These are phyloP conservation scores for Anneissia japonica DNA, from an alignment of 35 echinoderm and acorn worm genomes.

Conservation along the genomic window DNA sequence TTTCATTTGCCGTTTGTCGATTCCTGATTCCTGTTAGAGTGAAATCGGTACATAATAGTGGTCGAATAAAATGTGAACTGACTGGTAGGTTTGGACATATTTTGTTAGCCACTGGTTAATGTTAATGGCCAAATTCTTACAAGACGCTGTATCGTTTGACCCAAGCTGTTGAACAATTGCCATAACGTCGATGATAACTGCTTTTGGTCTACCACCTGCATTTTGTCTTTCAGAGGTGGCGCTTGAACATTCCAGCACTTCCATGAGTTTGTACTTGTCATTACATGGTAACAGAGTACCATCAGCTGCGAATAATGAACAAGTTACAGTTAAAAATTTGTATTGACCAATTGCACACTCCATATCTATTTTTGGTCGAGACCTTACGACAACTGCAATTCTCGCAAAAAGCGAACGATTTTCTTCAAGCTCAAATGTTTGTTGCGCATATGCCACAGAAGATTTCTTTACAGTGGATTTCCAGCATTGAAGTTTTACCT, in stretches of 20 bases:
- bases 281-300: conserved; percentile 26
- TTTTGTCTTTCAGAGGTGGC: not conserved
- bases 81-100: not conserved
- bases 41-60: conserved; percentile 23
- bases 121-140: not conserved
- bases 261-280: conserved; percentile 42
- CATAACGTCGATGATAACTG: conserved; percentile 2
- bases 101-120: not conserved
- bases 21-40: conserved; percentile 7
- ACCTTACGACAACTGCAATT: conserved; percentile 26
- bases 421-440: conserved; percentile 25
- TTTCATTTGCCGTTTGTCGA: not conserved
- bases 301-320: conserved; percentile 18
- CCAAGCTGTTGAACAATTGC: conserved; percentile 20
- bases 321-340: conserved; percentile 22
- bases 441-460: not conserved
- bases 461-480: not conserved
- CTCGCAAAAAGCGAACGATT: conserved; percentile 32
- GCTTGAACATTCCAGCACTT: not conserved
- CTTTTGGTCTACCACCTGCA: not conserved
- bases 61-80: conserved; percentile 36
- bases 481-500: not conserved
- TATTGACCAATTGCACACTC: conserved; percentile 13
- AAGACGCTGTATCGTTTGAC: not conserved
- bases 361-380: conserved; percentile 39